phyloP scores from a whole-genome alignment of 2,797 vertebrate genomes.

The Petrocephalus schoutedeni region DNA sequence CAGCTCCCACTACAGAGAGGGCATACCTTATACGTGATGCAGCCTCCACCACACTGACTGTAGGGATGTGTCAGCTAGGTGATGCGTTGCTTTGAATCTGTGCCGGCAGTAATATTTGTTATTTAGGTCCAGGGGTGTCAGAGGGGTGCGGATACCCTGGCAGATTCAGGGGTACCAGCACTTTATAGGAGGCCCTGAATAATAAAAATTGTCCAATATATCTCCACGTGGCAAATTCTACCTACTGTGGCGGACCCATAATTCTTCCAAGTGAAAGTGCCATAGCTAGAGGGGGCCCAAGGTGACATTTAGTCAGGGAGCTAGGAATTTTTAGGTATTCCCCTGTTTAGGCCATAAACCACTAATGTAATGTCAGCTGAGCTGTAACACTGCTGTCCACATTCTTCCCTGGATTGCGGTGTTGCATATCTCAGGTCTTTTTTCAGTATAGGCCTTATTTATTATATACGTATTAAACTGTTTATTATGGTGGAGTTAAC shows the following conservation, averaged over 20 bases:
- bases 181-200: neutral
- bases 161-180: neutral
- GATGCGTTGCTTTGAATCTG: neutral
- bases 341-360: neutral
- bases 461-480: neutral
- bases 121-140: neutral
- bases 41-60: neutral
- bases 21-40: neutral
- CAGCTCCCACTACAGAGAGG: neutral
- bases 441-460: neutral
- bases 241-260: neutral
- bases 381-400: neutral
- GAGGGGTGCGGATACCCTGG: neutral
- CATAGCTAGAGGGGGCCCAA: neutral
- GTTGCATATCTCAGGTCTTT: neutral
- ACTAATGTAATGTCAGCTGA: neutral
- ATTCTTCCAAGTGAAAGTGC: neutral
- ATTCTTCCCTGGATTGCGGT: neutral
- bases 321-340: neutral
- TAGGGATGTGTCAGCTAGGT: neutral
- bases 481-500: neutral
- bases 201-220: neutral
- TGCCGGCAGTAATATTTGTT: neutral
- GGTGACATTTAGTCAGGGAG: neutral
- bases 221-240: neutral